Percentiles rank a stretch among this genome's conserved stretches.
These are phyloP conservation scores for Wiebesia pumilae DNA, from an alignment of 1,140 invertebrate genomes.

Conservation along the genomic window DNA sequence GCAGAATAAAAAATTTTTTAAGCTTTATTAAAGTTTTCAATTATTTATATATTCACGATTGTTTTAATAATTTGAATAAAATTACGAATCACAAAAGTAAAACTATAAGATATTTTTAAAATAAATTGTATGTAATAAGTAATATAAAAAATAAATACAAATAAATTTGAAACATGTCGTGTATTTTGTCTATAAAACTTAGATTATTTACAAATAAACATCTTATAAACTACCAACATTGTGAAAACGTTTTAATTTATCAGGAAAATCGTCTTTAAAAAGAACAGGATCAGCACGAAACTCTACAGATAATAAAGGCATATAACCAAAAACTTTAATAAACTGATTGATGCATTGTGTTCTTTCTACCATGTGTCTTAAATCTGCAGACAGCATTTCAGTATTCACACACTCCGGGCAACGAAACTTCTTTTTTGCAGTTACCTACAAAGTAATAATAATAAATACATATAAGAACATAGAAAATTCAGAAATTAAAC, in stretches of 20 bases:
- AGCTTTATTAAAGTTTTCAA: too few species aligned
- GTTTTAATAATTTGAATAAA: too few species aligned
- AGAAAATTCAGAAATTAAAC: too few species aligned
- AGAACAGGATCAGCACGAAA: slow-evolving; percentile 96
- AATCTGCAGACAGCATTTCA: slow-evolving; percentile 94
- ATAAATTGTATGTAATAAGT: too few species aligned
- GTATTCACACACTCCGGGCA: slow-evolving; percentile 96
- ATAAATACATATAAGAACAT: slow-evolving; percentile 39
- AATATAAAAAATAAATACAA: too few species aligned
- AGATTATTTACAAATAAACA: not conserved
- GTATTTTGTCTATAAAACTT: too few species aligned
- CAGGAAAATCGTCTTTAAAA: slow-evolving; percentile 91
- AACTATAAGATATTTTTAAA: too few species aligned
- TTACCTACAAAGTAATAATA: slow-evolving; percentile 79
- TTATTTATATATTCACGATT: too few species aligned
- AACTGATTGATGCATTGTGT: slow-evolving; percentile 95
- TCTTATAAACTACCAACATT: slow-evolving; percentile 90
- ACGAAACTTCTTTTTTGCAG: slow-evolving; percentile 98
- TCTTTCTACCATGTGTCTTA: slow-evolving; percentile 93
- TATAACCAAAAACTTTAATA: slow-evolving; percentile 86
- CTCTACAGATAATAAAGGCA: slow-evolving; percentile 92
- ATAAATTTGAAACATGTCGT: too few species aligned
- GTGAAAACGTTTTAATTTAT: slow-evolving; percentile 91
- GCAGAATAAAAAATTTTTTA: too few species aligned
- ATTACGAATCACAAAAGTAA: too few species aligned